phyloP scores from a whole-genome alignment of 2,113 vertebrate genomes.

The Patagioenas fasciata region DNA sequence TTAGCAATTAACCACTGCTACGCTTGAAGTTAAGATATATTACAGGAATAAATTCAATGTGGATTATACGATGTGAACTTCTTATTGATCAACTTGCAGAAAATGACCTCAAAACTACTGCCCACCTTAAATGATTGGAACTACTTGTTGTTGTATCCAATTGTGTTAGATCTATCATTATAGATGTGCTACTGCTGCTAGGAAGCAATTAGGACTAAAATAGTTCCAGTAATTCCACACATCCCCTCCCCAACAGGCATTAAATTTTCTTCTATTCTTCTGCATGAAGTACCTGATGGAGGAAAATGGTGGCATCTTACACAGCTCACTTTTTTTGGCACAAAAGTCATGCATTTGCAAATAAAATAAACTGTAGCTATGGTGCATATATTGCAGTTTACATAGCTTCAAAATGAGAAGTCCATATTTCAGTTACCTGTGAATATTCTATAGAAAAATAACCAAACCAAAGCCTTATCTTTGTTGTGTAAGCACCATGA shows the following conservation, averaged over 20 bases:
- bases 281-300: neutral
- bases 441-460: neutral
- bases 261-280: neutral
- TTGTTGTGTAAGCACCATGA: neutral
- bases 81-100: slow-evolving; percentile 61
- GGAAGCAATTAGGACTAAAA: slow-evolving; percentile 56
- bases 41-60: slow-evolving; percentile 57
- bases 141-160: slow-evolving; percentile 3
- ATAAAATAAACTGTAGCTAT: neutral
- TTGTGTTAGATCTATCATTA: slow-evolving; percentile 18
- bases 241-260: neutral
- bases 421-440: neutral
- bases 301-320: neutral
- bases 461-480: neutral
- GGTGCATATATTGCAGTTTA: neutral
- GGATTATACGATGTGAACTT: slow-evolving; percentile 41
- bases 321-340: neutral
- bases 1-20: slow-evolving; percentile 72
- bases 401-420: neutral
- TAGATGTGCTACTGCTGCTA: slow-evolving; percentile 15
- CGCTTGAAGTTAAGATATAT: slow-evolving; percentile 61
- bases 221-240: neutral
- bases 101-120: slow-evolving; percentile 51
- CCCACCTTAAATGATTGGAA: neutral
- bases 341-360: neutral